phyloP scores from a whole-genome alignment of 2,797 vertebrate genomes.

The Atherinosoma microstoma region DNA sequence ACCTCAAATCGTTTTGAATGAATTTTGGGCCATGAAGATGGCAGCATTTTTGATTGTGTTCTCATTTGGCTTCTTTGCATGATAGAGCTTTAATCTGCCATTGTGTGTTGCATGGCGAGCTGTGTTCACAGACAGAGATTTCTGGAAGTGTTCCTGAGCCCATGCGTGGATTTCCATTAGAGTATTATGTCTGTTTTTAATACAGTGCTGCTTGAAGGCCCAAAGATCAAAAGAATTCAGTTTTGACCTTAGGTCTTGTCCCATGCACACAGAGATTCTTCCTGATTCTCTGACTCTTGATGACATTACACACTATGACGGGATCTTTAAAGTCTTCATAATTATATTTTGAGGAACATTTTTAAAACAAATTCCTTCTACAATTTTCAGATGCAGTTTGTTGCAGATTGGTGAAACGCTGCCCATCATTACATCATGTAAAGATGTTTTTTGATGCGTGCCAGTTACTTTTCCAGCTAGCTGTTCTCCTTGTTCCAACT shows the following conservation, averaged over 20 bases:
- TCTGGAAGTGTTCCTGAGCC: background rate
- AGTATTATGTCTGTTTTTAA: too few relatives aligned
- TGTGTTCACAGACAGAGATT: background rate
- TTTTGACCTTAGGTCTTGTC: too few relatives aligned
- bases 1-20: too few relatives aligned
- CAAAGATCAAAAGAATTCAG: too few relatives aligned
- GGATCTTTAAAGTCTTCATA: background rate
- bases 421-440: too few relatives aligned
- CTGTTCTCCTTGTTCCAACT: too few relatives aligned
- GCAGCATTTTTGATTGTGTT: background rate
- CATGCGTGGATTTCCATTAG: too few relatives aligned
- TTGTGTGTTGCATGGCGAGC: background rate
- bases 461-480: too few relatives aligned
- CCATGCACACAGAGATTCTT: background rate
- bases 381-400: background rate
- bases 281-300: background rate
- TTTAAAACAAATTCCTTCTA: background rate
- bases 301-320: background rate
- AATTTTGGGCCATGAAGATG: too few relatives aligned
- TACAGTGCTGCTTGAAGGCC: background rate
- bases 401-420: too few relatives aligned
- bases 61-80: background rate
- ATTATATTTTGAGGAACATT: background rate
- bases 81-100: background rate
- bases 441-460: too few relatives aligned